phyloP scores from a whole-genome alignment of 2,888 invertebrate species.

The Desoria tigrina region DNA sequence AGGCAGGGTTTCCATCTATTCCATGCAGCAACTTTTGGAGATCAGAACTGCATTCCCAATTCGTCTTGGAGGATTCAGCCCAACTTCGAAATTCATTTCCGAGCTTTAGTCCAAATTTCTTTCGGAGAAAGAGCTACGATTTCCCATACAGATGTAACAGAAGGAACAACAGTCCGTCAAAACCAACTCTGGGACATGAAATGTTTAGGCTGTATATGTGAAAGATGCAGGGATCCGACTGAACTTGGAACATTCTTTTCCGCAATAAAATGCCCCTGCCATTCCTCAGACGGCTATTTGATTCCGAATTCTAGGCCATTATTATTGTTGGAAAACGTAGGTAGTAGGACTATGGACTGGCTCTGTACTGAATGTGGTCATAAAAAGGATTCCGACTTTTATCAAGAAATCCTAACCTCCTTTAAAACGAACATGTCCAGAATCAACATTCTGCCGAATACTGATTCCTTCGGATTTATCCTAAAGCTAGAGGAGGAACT shows the following conservation, averaged over 20 bases:
- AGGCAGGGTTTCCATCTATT: constrained; percentile 33
- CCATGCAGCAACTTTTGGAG: constrained; percentile 45
- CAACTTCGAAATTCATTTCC: constrained; percentile 43
- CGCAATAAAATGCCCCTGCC: constrained; percentile 43
- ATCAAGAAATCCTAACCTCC: not conserved
- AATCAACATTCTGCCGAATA: not conserved
- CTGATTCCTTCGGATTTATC: not conserved
- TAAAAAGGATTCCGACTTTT: constrained; percentile 29
- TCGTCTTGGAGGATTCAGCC: constrained; percentile 46
- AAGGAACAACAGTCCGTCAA: constrained; percentile 32
- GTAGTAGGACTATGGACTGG: constrained; percentile 8
- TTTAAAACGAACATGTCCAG: constrained; percentile 6
- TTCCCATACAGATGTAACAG: constrained; percentile 40
- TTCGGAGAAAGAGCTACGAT: constrained; percentile 41
- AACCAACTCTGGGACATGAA: not conserved
- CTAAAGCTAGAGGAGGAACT: not conserved
- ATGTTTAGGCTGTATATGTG: constrained; percentile 31
- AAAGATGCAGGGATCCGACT: constrained; percentile 39
- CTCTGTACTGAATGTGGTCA: constrained; percentile 26
- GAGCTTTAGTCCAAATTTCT: constrained; percentile 44
- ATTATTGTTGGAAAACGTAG: constrained; percentile 9
- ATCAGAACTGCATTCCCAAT: constrained; percentile 48
- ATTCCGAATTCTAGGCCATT: too few species aligned
- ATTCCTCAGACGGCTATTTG: not conserved
- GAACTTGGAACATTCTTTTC: constrained; percentile 48